A percentile compares a stretch with the other conserved stretches of the same genome.
These are phyloP conservation scores for Zeus faber DNA, from an alignment of 2,113 vertebrate genomes.

Conservation along the genomic window DNA sequence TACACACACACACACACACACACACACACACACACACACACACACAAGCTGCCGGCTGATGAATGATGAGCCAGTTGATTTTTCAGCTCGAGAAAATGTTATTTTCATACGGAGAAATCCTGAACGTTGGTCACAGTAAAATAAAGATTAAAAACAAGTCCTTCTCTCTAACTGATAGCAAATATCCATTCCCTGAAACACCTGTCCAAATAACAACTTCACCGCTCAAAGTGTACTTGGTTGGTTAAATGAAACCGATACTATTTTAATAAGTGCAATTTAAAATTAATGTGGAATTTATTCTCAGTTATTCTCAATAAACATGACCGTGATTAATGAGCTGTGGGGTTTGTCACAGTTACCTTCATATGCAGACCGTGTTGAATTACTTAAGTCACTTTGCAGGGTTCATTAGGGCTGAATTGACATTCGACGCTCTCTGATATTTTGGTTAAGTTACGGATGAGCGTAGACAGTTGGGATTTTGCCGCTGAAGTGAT, in stretches of 20 bases:
- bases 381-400: no score
- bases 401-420: no score
- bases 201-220: constrained; percentile 23
- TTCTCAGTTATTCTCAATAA: constrained; percentile 54
- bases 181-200: constrained; percentile 32
- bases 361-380: no score
- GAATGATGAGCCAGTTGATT: no score
- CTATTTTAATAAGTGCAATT: constrained; percentile 74
- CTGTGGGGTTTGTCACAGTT: no score
- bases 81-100: constrained; percentile 38
- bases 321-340: no score
- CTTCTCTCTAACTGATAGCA: constrained; percentile 33
- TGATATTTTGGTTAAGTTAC: no score
- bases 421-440: no score
- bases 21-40: constrained; percentile 48
- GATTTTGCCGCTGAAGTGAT: no score
- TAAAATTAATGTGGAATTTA: constrained; percentile 47
- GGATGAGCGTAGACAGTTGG: no score
- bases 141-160: constrained; percentile 34
- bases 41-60: no score
- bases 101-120: no score
- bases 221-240: constrained; percentile 38
- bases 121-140: constrained; percentile 35
- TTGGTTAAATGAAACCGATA: constrained; percentile 44
- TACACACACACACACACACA: constrained; percentile 60